These are phyloP conservation scores for Heterotilapia buettikoferi DNA, from an alignment of 2,113 vertebrate genomes.

Conservation along the genomic window DNA sequence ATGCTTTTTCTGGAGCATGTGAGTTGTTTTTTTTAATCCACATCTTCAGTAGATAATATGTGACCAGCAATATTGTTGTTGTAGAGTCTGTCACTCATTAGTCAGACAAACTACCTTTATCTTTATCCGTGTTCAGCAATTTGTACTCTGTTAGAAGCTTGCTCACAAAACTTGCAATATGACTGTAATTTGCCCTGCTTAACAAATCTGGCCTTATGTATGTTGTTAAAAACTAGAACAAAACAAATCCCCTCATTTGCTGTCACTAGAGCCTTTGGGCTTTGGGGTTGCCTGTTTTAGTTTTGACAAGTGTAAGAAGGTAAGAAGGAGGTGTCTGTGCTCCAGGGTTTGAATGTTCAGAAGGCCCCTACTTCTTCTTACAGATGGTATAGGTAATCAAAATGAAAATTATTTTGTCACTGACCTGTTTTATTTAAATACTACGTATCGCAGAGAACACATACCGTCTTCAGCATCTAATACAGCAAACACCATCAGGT, in stretches of 20 bases:
- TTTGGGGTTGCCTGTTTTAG: background rate
- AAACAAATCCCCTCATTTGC: background rate
- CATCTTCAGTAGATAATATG: background rate
- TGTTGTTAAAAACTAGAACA: background rate
- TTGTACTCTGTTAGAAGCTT: background rate
- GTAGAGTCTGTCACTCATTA: background rate
- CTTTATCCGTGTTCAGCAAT: background rate
- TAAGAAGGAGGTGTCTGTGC: background rate
- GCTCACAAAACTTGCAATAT: background rate
- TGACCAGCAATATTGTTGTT: background rate
- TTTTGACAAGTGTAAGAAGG: background rate
- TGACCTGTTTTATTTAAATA: background rate
- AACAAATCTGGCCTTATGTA: background rate
- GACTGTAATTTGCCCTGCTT: background rate
- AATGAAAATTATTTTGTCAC: background rate
- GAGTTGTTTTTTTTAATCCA: background rate
- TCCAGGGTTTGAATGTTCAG: background rate
- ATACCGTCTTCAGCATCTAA: background rate
- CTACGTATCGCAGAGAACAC: background rate
- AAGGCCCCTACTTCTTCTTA: background rate
- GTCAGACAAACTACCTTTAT: background rate
- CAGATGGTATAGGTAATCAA: background rate
- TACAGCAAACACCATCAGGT: constrained; percentile 18
- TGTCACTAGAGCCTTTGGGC: background rate
- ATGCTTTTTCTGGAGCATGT: background rate